phyloP scores from a whole-genome alignment of 2,888 invertebrate species.

The Erebia palarica region DNA sequence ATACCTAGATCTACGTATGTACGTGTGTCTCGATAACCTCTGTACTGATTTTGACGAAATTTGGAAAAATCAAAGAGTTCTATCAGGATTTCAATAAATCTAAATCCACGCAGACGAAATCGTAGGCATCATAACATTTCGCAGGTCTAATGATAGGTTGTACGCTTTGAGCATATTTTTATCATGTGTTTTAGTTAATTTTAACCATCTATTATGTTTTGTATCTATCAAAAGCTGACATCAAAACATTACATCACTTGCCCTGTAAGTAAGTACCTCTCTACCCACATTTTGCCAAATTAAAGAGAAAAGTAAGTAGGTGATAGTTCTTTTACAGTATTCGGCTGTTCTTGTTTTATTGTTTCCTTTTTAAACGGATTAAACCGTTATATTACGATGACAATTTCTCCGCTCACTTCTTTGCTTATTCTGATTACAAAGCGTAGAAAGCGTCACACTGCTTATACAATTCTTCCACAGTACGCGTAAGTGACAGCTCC shows the following conservation, averaged over 20 bases:
- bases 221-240: background rate
- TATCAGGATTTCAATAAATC: no score
- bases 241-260: slow-evolving; percentile 24
- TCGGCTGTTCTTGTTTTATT: slow-evolving; percentile 53
- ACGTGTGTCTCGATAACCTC: background rate
- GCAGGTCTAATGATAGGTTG: no score
- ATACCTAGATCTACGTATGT: background rate
- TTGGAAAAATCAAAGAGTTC: no score
- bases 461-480: slow-evolving; percentile 71
- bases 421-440: slow-evolving; percentile 69
- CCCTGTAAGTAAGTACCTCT: slow-evolving; percentile 21
- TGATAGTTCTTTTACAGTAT: slow-evolving; percentile 43
- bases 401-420: slow-evolving; percentile 77
- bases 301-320: slow-evolving; percentile 41
- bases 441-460: slow-evolving; percentile 71
- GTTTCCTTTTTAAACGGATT: slow-evolving; percentile 56
- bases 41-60: no score
- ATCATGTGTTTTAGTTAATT: no score
- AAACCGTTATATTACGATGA: slow-evolving; percentile 61
- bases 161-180: no score
- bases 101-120: no score
- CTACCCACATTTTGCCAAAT: slow-evolving; percentile 38
- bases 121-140: no score
- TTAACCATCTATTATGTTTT: background rate
- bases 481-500: slow-evolving; percentile 52